These are phyloP conservation scores for Xyrichtys novacula DNA, from an alignment of 2,797 vertebrate species.

Conservation along the genomic window DNA sequence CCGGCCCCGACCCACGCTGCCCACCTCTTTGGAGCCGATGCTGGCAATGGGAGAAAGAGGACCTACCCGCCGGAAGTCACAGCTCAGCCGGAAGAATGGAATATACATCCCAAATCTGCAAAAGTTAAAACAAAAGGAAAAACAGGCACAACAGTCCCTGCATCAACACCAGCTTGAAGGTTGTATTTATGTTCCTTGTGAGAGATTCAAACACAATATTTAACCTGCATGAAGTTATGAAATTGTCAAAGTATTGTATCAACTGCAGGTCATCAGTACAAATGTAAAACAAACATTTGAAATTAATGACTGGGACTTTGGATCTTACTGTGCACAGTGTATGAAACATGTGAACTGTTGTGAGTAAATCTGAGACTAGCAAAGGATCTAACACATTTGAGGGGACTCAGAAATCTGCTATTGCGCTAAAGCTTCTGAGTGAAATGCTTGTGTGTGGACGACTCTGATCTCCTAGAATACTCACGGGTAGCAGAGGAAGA, in stretches of 20 bases:
- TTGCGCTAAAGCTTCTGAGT: not conserved
- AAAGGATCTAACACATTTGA: no score
- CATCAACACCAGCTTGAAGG: not conserved
- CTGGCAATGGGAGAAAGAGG: conserved; percentile 90
- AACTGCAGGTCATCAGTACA: not conserved
- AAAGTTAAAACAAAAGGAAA: conserved; percentile 4
- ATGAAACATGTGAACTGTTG: no score
- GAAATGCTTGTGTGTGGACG: not conserved
- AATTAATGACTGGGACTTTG: no score
- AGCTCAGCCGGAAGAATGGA: conserved; percentile 94
- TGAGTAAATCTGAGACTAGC: no score
- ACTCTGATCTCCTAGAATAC: conserved; percentile 62
- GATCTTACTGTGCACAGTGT: no score
- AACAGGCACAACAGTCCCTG: not conserved
- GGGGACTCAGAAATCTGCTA: not conserved
- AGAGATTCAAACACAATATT: not conserved
- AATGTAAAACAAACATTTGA: no score
- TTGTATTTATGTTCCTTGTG: no score
- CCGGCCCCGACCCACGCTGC: conserved; percentile 81
- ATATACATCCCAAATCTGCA: conserved; percentile 98
- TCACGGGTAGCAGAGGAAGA: conserved; percentile 99
- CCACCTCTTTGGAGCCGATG: conserved; percentile 90
- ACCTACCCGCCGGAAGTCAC: conserved; percentile 88
- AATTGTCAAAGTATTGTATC: conserved; percentile 16
- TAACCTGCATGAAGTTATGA: conserved; percentile 10